Evolutionary conservation across 2,113 vertebrate species (phyloP).

Genomic region (Electrona antarctica): DNA sequence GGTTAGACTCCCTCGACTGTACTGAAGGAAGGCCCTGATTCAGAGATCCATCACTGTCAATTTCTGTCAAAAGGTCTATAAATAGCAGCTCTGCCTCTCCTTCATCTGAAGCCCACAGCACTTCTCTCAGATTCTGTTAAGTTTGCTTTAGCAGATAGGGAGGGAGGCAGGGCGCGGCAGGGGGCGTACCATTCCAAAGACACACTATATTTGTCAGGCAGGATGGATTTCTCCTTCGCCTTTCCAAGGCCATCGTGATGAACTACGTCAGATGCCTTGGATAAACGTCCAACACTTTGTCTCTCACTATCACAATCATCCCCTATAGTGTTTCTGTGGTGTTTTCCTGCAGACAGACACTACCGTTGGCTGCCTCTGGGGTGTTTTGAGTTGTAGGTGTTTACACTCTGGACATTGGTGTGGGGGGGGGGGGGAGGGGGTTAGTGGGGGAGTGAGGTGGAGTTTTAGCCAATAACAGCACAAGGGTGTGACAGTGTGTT

Average conservation of each 20-base stretch:
- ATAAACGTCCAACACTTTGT: slow-evolving; percentile 20
- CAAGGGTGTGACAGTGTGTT: no score
- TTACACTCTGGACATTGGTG: no score
- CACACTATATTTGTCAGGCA: background rate
- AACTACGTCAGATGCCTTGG: background rate
- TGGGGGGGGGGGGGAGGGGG: no score
- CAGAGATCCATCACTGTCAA: slow-evolving; percentile 26
- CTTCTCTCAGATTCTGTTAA: slow-evolving; percentile 4
- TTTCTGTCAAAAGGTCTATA: background rate
- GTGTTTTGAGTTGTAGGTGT: no score
- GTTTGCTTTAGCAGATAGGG: slow-evolving; percentile 11
- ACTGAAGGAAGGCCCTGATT: slow-evolving; percentile 7
- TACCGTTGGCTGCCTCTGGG: no score
- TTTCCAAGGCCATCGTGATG: background rate
- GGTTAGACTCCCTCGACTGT: slow-evolving; percentile 14
- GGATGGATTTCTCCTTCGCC: background rate
- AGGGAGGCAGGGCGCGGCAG: background rate
- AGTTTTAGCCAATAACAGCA: no score
- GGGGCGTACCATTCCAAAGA: background rate
- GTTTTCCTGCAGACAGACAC: no score
- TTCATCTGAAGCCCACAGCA: slow-evolving; percentile 10
- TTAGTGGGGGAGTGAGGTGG: no score
- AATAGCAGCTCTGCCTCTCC: slow-evolving; percentile 11
- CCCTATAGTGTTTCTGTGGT: no score
- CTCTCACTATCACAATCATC: background rate